These are phyloP conservation scores for Melanophora roralis DNA, from an alignment of 2,888 invertebrate species.

Conservation along the genomic window DNA sequence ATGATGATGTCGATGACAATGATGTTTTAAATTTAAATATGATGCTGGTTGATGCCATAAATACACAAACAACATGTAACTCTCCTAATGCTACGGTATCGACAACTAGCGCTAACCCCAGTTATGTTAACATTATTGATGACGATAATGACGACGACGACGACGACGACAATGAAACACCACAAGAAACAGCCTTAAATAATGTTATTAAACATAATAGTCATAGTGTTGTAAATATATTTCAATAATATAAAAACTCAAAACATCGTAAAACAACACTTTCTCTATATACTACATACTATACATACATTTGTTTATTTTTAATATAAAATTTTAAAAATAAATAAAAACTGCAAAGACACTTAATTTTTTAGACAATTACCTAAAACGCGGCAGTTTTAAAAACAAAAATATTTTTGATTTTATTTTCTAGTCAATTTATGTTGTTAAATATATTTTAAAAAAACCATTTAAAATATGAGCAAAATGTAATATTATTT, in stretches of 20 bases:
- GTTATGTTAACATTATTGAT: background rate
- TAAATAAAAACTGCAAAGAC: background rate
- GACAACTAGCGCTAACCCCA: slow-evolving; percentile 38
- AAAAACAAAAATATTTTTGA: slow-evolving; percentile 16
- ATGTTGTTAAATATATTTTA: slow-evolving; percentile 43
- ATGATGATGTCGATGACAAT: slow-evolving; percentile 5
- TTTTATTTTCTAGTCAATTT: slow-evolving; percentile 60
- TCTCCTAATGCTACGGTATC: slow-evolving; percentile 44
- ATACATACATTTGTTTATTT: background rate
- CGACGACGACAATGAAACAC: slow-evolving; percentile 35
- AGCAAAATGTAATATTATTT: slow-evolving; percentile 27
- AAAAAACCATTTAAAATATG: slow-evolving; percentile 18
- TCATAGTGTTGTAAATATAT: slow-evolving; percentile 65
- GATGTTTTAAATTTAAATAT: slow-evolving; percentile 30
- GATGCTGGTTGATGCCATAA: slow-evolving; percentile 63
- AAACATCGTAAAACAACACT: background rate
- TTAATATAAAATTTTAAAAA: slow-evolving; percentile 16
- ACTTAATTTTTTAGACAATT: background rate
- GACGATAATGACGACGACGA: slow-evolving; percentile 17
- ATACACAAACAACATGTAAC: slow-evolving; percentile 30
- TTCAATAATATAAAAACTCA: slow-evolving; percentile 62
- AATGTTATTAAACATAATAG: slow-evolving; percentile 62
- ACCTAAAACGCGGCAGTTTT: no score
- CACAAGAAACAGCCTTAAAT: slow-evolving; percentile 60
- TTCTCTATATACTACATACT: background rate